Base-by-base conservation (phyloP, 2,113 vertebrate genomes). In the Pomatostomus ruficeps region DNA sequence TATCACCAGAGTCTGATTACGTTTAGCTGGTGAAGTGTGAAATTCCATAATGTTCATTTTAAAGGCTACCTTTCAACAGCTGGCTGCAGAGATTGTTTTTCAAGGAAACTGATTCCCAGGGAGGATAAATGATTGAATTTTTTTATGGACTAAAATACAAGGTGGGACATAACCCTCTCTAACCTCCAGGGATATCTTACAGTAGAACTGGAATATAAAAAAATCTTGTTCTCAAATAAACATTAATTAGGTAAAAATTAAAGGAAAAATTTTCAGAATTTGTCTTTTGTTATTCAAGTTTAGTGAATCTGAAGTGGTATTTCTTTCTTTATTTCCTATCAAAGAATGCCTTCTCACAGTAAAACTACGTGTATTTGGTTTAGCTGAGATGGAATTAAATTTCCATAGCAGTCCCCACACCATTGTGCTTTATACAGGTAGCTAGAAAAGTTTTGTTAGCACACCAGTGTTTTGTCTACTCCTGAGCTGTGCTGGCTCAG, bases 11-110 rank as follows among this genome's bases (percentile, higher is more conserved):
- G n/a, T 58, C 29, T 84, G 59, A 29, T 49, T 84, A 57, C 23
- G 59, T 58, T 91, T 79, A 54, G 25, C 31, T 85, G 19, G 28
- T 65, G 61, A 93, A 96, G 74, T 91, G 65, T 95, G 75, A 96
- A 95, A 95, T 91, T 78, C 76, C 7, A 5, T 66, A 88, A 85
- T 55, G 35, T 71, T 95, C 1, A 22, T 88, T 89, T 95, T 73
- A 72, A 92, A 94, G 82, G 29, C 63, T 93, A 45, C 59, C 6
- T 80, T 88, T 70, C 7, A 38, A 88, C 72, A 82, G n/a, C 49
- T 95, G 76, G 35, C 63, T 76, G 48, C 31, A 59, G 49, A 90
- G 33, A 76, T 49, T 70, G 20, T 85, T 90, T 90, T 95, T 90
- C 26, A 71, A 85, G 28, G 15, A 35, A 91, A 76, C 36, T 63